Conservation (phyloP, 2,113 vertebrate species). For the Colistium nudipinnis region DNA sequence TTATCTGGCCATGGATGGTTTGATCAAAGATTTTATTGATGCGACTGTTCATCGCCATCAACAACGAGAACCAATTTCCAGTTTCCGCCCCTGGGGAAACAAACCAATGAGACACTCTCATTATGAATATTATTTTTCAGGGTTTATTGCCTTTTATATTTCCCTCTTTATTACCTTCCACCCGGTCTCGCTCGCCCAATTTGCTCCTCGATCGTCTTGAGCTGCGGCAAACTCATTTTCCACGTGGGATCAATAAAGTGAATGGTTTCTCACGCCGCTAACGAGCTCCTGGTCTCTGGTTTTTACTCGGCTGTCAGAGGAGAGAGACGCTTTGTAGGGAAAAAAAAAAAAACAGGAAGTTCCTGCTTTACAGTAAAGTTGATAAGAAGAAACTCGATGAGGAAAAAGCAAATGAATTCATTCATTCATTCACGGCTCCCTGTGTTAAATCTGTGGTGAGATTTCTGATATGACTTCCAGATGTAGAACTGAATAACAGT, state of each 20-base stretch:
- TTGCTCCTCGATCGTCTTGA: conserved; percentile 1
- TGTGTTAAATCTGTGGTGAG: no score
- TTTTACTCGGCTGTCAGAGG: conserved; percentile 3
- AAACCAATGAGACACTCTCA: conserved; percentile 5
- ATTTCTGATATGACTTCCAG: no score
- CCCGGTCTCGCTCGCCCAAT: conserved; percentile 28
- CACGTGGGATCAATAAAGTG: conserved; percentile 59
- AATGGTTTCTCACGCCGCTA: conserved; percentile 42
- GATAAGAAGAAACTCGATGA: no score
- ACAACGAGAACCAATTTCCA: conserved; percentile 9
- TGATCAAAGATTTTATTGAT: fast-evolving
- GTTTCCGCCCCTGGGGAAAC: neutral
- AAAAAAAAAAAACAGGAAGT: no score
- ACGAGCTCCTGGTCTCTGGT: conserved; percentile 33
- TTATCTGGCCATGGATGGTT: no score
- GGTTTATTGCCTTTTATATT: conserved; percentile 48
- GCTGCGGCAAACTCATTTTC: conserved; percentile 8
- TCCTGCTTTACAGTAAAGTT: no score
- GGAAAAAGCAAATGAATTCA: no score
- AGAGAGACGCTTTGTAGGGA: neutral
- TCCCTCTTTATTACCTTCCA: conserved; percentile 35
- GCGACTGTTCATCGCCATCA: conserved; percentile 13
- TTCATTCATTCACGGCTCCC: no score
- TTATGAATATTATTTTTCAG: conserved; percentile 35
- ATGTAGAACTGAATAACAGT: neutral